Percentiles rank a stretch among this genome's conserved stretches.
phyloP scores from a whole-genome alignment of 2,113 vertebrate genomes.

The Carassius carassius region DNA sequence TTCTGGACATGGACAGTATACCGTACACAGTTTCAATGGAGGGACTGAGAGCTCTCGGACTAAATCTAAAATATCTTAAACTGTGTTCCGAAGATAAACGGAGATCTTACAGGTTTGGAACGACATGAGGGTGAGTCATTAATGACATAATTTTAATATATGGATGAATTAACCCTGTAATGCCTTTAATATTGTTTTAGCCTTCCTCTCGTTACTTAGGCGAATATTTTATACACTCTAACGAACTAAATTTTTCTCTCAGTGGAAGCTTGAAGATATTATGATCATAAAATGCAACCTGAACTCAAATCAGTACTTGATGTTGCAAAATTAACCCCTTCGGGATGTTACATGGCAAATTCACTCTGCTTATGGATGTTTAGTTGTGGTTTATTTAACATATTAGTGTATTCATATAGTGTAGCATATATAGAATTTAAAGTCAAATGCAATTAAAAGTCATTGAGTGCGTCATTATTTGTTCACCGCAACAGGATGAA shows the following conservation, averaged over 20 bases:
- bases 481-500: constrained; percentile 18
- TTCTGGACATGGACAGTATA: too few species aligned
- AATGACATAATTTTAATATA: too few species aligned
- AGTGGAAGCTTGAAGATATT: neutral
- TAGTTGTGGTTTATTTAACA: neutral
- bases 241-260: neutral
- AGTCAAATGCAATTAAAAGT: neutral
- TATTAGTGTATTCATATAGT: neutral
- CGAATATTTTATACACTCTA: neutral
- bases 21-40: too few species aligned
- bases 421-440: neutral
- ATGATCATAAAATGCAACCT: neutral
- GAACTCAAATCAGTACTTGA: neutral
- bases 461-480: constrained; percentile 4
- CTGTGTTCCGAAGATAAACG: too few species aligned
- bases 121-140: too few species aligned
- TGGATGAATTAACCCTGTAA: neutral
- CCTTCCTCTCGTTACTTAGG: too few species aligned
- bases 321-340: neutral
- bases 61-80: too few species aligned
- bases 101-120: too few species aligned
- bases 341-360: neutral
- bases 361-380: neutral
- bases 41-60: too few species aligned
- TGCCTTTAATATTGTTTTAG: neutral